Evolutionary conservation across 2,797 vertebrate genomes (phyloP).

Genomic region (Poecilia wingei): DNA sequence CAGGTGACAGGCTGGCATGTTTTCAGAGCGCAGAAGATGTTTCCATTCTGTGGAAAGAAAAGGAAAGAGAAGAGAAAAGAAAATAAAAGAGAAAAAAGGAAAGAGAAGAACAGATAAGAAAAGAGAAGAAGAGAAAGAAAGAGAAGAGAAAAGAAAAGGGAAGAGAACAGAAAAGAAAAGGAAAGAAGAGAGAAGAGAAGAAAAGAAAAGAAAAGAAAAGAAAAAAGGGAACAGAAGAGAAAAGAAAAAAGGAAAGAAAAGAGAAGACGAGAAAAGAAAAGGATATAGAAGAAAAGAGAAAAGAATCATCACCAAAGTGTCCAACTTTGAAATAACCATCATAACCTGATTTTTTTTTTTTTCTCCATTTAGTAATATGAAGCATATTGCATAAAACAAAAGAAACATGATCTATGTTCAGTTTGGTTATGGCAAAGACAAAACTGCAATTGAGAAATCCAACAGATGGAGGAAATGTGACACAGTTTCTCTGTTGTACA

Average conservation of each 20-base stretch:
- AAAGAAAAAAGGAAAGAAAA: too few relatives aligned
- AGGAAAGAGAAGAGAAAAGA: constrained; percentile 1
- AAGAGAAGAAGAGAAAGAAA: too few relatives aligned
- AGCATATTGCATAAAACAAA: neutral
- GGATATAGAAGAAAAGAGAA: neutral
- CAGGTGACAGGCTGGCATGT: constrained; percentile 89
- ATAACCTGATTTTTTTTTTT: neutral
- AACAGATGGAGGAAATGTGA: neutral
- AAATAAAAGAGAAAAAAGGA: neutral
- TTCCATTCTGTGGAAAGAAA: constrained; percentile 85
- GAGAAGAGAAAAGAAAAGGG: too few relatives aligned
- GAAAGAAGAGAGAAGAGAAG: too few relatives aligned
- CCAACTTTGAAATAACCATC: neutral
- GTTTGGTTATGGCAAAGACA: neutral
- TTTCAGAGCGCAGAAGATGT: constrained; percentile 94
- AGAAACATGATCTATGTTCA: neutral
- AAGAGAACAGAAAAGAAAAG: too few relatives aligned
- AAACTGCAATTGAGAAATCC: neutral
- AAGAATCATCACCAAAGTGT: neutral
- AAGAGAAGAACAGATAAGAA: too few relatives aligned
- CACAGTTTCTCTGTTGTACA: neutral
- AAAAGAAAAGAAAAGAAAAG: too few relatives aligned
- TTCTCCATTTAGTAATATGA: neutral
- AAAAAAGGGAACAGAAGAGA: too few relatives aligned
- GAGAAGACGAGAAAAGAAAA: constrained; percentile 16